Percentiles rank a stretch among this genome's conserved stretches.
Evolutionary conservation across 2,888 invertebrate genomes (phyloP).

Genomic region (Anoplius nigerrimus): DNA sequence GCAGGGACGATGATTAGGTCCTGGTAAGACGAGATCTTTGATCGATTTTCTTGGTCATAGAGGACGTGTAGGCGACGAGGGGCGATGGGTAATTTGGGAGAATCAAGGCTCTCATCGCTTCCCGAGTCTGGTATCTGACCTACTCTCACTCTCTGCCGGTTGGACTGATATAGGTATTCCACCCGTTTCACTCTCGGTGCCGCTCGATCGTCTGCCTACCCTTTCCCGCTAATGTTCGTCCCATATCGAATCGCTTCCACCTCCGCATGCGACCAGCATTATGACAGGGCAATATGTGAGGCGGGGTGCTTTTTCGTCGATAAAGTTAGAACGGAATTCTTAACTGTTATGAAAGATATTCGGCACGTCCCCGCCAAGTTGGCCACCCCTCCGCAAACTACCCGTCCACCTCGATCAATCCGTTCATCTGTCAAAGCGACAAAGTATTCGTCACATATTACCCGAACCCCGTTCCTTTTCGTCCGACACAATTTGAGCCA

Average conservation of each 20-base stretch:
- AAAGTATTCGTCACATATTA: background rate
- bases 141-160: constrained; percentile 10
- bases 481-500: background rate
- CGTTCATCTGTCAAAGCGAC: background rate
- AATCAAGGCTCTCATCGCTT: background rate
- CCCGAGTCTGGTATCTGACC: constrained; percentile 7
- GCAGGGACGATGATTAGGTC: too few relatives aligned
- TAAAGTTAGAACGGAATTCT: constrained; percentile 31
- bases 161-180: constrained; percentile 13
- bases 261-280: constrained; percentile 11
- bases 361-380: constrained; percentile 28
- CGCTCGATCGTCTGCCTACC: background rate
- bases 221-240: constrained; percentile 7
- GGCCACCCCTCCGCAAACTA: constrained; percentile 13
- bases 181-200: constrained; percentile 8
- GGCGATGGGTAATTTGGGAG: constrained; percentile 15
- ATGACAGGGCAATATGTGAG: constrained; percentile 27
- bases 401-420: constrained; percentile 9
- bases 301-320: constrained; percentile 28
- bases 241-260: constrained; percentile 1
- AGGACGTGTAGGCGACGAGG: background rate
- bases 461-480: too few relatives aligned
- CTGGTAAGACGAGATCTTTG: too few relatives aligned
- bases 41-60: too few relatives aligned
- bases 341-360: constrained; percentile 39